Base-by-base conservation (phyloP, 2,113 vertebrate genomes). In the Phalacrocorax aristotelis region DNA sequence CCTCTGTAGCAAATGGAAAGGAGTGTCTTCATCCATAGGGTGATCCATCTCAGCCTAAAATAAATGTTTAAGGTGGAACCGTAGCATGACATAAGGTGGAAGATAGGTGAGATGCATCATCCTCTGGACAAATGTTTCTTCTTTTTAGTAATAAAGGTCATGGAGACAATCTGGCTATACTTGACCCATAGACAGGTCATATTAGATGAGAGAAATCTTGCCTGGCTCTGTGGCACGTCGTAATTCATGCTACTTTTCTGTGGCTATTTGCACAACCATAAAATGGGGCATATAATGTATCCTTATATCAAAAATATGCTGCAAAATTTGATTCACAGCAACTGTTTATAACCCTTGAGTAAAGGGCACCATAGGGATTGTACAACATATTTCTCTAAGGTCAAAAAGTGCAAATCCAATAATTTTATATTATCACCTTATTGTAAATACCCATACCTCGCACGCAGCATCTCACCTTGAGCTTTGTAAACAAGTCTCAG, bases 401-500 rank as follows among this genome's bases (percentile, higher is more conserved):
- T 34, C 17, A 76, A 84, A 87, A 96, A 54, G 15, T 69, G 26
- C 6, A 95, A 78, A 90, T 68, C 55, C 36, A 86, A 85, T 40
- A 72, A 49, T 87, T 84, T 76, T 87, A 32, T 87, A 22, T 87
- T 85, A 78, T 69, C 68, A 60, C 6, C 11, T 51, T 57, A 77
- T 83, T 60, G 30, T 83, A 82, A 91, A 92, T 51, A 87, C 19
- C 9, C 15, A 72, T 70, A 26, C 29, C 69, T 87, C 61, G 32
- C 8, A 69, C 61, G 18, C 42, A 87, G 25, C 54, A 79, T 70
- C 29, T 42, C 42, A 83, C 13, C 38, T 64, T 76, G 6, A 90
- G 38, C 46, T 36, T 86, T 87, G 38, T 83, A 95, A 97, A 95
- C 54, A 66, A 44, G 60, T 77, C 23, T 96, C 65, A 90, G 91